phyloP scores from a whole-genome alignment of 1,140 invertebrate species.

The Liolophura sinensis region DNA sequence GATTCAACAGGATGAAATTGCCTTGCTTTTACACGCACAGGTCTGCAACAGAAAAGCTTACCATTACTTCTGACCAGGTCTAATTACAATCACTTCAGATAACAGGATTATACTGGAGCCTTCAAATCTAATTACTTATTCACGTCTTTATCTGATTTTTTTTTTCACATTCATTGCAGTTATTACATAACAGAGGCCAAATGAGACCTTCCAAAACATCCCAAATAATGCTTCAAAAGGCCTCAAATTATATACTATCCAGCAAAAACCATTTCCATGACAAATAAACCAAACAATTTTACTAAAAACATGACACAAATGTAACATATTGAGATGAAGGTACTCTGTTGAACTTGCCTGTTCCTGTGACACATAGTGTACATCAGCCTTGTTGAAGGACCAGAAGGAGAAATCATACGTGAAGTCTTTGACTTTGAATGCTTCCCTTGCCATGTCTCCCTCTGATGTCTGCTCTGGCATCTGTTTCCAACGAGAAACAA shows the following conservation, averaged over 20 bases:
- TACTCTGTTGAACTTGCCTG: slow-evolving; percentile 57
- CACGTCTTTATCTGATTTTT: neutral
- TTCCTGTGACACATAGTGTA: slow-evolving; percentile 80
- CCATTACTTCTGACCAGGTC: neutral
- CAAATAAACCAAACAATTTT: neutral
- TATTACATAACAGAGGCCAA: too few relatives aligned
- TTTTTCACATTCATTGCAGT: too few relatives aligned
- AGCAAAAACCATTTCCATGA: neutral
- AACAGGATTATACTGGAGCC: too few relatives aligned
- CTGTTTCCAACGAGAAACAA: slow-evolving; percentile 51
- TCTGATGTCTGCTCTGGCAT: slow-evolving; percentile 65
- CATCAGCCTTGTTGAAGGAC: slow-evolving; percentile 75
- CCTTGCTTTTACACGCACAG: neutral
- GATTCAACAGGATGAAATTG: neutral
- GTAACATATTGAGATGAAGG: neutral
- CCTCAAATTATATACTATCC: neutral
- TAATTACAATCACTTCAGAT: too few relatives aligned
- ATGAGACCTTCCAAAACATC: too few relatives aligned
- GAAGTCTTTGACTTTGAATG: slow-evolving; percentile 81
- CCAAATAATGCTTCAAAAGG: too few relatives aligned
- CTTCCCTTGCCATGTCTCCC: slow-evolving; percentile 65
- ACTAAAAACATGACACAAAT: neutral
- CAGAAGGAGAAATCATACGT: slow-evolving; percentile 93
- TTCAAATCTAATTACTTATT: neutral
- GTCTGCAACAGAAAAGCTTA: neutral